Evolutionary conservation across 2,888 invertebrate genomes (phyloP).

Genomic region (Chromoteleia sp.): DNA sequence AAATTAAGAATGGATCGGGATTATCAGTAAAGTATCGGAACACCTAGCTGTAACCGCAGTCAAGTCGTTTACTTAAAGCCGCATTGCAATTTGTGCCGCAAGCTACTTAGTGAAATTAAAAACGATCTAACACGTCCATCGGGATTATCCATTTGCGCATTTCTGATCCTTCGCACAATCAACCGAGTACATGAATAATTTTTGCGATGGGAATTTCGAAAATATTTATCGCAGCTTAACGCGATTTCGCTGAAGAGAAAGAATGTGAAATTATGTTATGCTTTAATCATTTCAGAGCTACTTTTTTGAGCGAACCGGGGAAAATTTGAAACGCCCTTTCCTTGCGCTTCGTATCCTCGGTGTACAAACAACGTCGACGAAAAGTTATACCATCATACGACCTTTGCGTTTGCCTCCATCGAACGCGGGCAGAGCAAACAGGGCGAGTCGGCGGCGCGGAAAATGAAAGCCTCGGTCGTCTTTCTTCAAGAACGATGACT

Average conservation of each 20-base stretch:
- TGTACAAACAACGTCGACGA: slow-evolving; percentile 74
- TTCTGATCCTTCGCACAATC: slow-evolving; percentile 17
- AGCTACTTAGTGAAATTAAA: slow-evolving; percentile 15
- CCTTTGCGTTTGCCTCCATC: slow-evolving; percentile 47
- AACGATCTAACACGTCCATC: background rate
- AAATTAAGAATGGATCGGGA: background rate
- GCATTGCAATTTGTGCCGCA: background rate
- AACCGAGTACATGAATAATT: slow-evolving; percentile 16
- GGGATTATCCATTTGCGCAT: slow-evolving; percentile 11
- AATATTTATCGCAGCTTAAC: slow-evolving; percentile 9
- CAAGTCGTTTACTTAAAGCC: background rate
- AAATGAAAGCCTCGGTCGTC: slow-evolving; percentile 76
- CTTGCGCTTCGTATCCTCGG: too few relatives aligned
- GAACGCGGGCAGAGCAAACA: slow-evolving; percentile 52
- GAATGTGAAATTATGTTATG: slow-evolving; percentile 21
- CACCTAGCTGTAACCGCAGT: background rate
- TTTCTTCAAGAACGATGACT: slow-evolving; percentile 65
- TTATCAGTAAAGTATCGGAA: background rate
- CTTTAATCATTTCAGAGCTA: slow-evolving; percentile 12
- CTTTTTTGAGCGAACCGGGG: slow-evolving; percentile 5
- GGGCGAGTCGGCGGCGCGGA: slow-evolving; percentile 75
- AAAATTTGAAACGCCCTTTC: slow-evolving; percentile 21
- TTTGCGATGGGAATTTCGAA: slow-evolving; percentile 2
- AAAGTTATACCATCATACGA: slow-evolving; percentile 72
- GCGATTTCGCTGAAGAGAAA: background rate